A percentile compares a stretch with the other conserved stretches of the same genome.
phyloP scores from a whole-genome alignment of 2,113 vertebrate genomes.

The Craseonycteris thonglongyai region DNA sequence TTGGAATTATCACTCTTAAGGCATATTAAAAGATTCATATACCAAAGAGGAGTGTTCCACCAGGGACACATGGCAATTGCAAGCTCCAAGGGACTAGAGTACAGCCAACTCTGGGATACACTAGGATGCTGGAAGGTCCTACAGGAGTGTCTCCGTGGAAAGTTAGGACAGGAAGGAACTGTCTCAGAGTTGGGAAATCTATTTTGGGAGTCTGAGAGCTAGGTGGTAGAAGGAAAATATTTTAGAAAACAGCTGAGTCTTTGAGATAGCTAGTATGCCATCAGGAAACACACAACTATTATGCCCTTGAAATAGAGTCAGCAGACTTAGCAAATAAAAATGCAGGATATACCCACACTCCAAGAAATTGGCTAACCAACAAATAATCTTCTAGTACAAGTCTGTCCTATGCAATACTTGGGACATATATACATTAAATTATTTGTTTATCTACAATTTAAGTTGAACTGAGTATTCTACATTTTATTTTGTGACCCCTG shows the following conservation, averaged over 20 bases:
- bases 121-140: background rate
- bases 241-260: background rate
- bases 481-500: background rate
- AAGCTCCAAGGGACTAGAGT: background rate
- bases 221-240: background rate
- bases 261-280: background rate
- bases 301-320: background rate
- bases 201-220: background rate
- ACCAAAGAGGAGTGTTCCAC: background rate
- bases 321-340: background rate
- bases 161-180: background rate
- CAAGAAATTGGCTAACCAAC: background rate
- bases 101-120: background rate
- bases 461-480: background rate
- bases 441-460: background rate
- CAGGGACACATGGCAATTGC: background rate
- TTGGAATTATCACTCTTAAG: background rate
- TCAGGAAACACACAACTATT: background rate
- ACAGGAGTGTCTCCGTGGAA: background rate
- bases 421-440: background rate
- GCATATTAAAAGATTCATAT: background rate
- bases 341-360: background rate
- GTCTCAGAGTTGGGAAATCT: background rate
- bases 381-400: background rate
- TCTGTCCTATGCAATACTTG: background rate